phyloP scores from a whole-genome alignment of 2,888 invertebrate genomes.

The Acrobasis suavella region DNA sequence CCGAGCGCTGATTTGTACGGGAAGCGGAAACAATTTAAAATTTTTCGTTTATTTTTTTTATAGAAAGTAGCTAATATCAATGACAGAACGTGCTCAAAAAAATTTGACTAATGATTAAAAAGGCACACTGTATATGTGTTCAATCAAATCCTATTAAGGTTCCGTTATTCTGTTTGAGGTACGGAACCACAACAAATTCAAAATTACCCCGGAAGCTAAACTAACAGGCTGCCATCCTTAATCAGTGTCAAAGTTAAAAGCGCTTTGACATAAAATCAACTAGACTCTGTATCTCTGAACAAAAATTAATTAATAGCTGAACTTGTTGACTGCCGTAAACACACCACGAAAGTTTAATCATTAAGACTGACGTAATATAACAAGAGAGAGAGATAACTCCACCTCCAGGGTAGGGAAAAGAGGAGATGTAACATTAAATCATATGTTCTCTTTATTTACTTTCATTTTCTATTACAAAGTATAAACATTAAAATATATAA shows the following conservation, averaged over 20 bases:
- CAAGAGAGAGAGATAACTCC: constrained; percentile 21
- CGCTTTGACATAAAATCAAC: constrained; percentile 7
- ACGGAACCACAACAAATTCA: background rate
- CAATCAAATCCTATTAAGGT: too few species aligned
- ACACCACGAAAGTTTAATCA: constrained; percentile 21
- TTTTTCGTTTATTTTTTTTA: too few species aligned
- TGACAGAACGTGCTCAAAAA: too few species aligned
- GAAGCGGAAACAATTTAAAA: too few species aligned
- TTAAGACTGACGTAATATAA: constrained; percentile 23
- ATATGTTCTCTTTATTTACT: too few species aligned
- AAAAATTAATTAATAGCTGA: constrained; percentile 18
- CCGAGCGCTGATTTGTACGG: too few species aligned
- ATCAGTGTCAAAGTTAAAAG: constrained; percentile 11
- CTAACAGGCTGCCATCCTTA: constrained; percentile 10
- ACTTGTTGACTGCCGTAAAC: constrained; percentile 18
- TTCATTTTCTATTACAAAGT: too few species aligned
- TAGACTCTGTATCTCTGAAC: background rate
- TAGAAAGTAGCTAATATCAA: too few species aligned
- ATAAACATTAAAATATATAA: too few species aligned
- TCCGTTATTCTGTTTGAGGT: too few species aligned
- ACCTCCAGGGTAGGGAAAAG: background rate
- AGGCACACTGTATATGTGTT: too few species aligned
- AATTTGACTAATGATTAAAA: too few species aligned
- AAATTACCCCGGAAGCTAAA: background rate
- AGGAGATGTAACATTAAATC: background rate